Base-by-base conservation (phyloP, 2,113 vertebrate species). In the Calidris pygmaea region DNA sequence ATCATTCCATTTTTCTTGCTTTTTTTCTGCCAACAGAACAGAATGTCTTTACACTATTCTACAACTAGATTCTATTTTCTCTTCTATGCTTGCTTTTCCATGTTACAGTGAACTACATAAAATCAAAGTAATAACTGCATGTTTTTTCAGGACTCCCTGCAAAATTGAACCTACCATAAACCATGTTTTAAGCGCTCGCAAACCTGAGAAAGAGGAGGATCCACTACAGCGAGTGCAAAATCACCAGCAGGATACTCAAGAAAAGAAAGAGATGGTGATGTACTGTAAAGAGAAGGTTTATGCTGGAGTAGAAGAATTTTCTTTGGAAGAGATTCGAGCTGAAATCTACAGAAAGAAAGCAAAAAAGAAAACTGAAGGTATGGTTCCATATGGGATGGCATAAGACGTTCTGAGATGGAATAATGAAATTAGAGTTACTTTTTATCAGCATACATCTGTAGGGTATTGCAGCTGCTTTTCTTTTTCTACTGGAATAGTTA, bases 231-330 rank as follows among this genome's bases (percentile, higher is more conserved):
- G 98, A 63, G 98, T 99, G 60, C 99, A 99, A 83, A 99, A 98
- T 45, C 96, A 98, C 56, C 98, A 99, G 60, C 97, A 98, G 72
- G 98, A 97, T 6, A 22, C 95, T 10, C 96, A 98, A 34, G 98
- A 98, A 60, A 97, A 94, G 37, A 98, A 98, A 78, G 98, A 99
- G 87, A 91, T 98, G 90, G 98, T 98, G 87, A 99, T 99, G 99
- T 99, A 99, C 96, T 99, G 99, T 95, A 99, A 99, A 96, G 99
- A 99, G 45, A 98, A 99, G 91, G 98, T 99, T 71, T 98, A 99
- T 95, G 99, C 98, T 55, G 99, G 99, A 47, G 98, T 98, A 2
- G 97, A 98, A 0, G 99, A 99, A 67, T 99, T 99, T 96, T 99
- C 98, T 82, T 99, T 99, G 47, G 99, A 99, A 95, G 99, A 99